Evolutionary conservation across 2,888 invertebrate genomes (phyloP), one percentile per base, ranked within the genome.

Genomic region (Teinopalpus imperialis): DNA sequence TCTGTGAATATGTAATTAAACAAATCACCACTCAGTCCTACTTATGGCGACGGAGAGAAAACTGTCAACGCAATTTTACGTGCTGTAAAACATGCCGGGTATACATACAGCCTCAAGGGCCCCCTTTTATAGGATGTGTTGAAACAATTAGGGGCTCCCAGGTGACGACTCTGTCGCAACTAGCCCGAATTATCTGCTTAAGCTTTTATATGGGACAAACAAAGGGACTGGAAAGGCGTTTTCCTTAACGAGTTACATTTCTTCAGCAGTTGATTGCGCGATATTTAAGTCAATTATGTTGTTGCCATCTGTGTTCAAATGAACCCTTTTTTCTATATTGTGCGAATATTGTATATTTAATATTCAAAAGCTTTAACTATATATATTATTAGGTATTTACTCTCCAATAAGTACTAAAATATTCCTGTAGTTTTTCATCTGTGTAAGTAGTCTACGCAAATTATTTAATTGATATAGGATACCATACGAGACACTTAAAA

Each of bases 111-210:
- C 47, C 51, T 56, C 63, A 58, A 57, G 47, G 52, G 59, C 48
- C 54, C 51, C 51, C 45, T 13, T 43, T 57, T 51, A 56, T 50
- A 53, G 61, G 66, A 69, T 63, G 72, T 71, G 70, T 71, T 66
- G 66, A 58, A 64, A 74, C 75, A 81, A 82, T 81, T 82, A 81
- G 73, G 64, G 46, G 72, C 57, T 71, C 83, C 79, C 83, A 81
- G 80, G 82, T 81, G 82, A 73, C 77, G 72, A 73, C 69, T 80
- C 67, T 48, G 59, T 72, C 68, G 70, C 68, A 74, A 79, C 80
- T 73, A 74, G 71, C 73, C 60, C 66, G 76, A 77, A 78, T 80
- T 81, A 82, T 81, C 81, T 77, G 73, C 77, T 80, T 77, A 77
- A 69, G 75, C 74, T 64, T 75, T 72, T 64, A 64, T 63, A 57